phyloP scores from a whole-genome alignment of 2,797 vertebrate genomes.

The Staurois parvus region DNA sequence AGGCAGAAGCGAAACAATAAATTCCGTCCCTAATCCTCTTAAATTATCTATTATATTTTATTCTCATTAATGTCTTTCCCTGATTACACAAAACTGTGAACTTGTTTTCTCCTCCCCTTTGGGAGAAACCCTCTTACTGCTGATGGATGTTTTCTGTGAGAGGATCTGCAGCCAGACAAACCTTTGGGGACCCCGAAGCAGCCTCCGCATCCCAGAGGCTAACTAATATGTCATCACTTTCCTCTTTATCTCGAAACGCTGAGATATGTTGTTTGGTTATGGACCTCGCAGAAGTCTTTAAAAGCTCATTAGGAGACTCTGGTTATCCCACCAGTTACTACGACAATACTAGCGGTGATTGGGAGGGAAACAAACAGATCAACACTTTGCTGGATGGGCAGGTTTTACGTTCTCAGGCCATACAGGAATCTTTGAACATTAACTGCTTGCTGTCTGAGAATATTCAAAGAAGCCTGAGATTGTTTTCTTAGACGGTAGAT shows the following conservation, averaged over 20 bases:
- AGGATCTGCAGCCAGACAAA: constrained; percentile 52
- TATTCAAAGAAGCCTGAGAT: not conserved
- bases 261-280: constrained; percentile 62
- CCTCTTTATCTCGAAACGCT: constrained; percentile 60
- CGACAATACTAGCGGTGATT: constrained; percentile 36
- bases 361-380: constrained; percentile 40
- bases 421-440: not conserved
- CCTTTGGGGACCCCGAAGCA: constrained; percentile 33
- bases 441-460: not conserved
- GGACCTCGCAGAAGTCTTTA: constrained; percentile 62
- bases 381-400: constrained; percentile 3
- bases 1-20: not conserved
- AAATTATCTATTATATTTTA: constrained; percentile 53
- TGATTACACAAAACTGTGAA: constrained; percentile 45
- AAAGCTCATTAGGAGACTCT: constrained; percentile 58
- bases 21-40: constrained; percentile 23
- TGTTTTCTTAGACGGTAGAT: not conserved
- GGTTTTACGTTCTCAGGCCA: not conserved
- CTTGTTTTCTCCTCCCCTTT: constrained; percentile 46
- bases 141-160: constrained; percentile 61
- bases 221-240: constrained; percentile 59
- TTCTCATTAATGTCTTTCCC: constrained; percentile 55
- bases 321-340: constrained; percentile 52
- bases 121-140: constrained; percentile 55
- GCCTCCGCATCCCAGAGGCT: constrained; percentile 46